Base-by-base conservation (phyloP, 2,888 invertebrate species). In the Tipula lateralis region DNA sequence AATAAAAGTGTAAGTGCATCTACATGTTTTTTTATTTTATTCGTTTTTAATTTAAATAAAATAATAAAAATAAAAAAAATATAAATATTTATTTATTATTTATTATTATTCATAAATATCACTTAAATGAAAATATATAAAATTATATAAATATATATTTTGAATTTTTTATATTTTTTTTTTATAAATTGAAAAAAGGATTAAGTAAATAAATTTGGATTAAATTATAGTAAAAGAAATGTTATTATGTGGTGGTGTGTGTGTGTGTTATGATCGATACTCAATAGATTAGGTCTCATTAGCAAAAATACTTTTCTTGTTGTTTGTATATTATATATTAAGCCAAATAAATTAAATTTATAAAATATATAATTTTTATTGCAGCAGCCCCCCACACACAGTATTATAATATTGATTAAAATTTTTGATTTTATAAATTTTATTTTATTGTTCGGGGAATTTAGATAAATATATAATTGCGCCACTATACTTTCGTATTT, bases 341-440 rank as follows among this genome's bases (percentile, higher is more conserved):
- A 66, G 66, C 66, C 24, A 66, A 66, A 66, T 66, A 9, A 66
- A 66, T 66, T 66, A 9, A 66, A 66, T 24, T 66, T 66, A 66
- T 12, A 24, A 66, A 50, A 24, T 66, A 66, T 24, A 66, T 66
- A 24, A 50, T 66, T 24, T 66, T 66, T 66, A 66, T 66, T 66
- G 66, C 66, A 66, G 66, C 66, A 66, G 66, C 66, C 66, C 50
- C n/a, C 66, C 66, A 19, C 66, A 66, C 66, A 66, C 66, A 24
- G 7, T 66, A 66, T 50, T 50, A 16, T 50, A 50, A 50, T 50
- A n/a, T 44, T 44, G n/a, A 44, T 13, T n/a, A 44, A 44, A 44
- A 44, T 34, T 34, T 6, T 36, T 36, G 12, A 36, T 32, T 32
- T 32, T 32, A 32, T 44, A 4, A 36, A 36, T 36, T 36, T 36